Base-by-base conservation (phyloP, 2,888 invertebrate genomes). In the Archips crataeganus region DNA sequence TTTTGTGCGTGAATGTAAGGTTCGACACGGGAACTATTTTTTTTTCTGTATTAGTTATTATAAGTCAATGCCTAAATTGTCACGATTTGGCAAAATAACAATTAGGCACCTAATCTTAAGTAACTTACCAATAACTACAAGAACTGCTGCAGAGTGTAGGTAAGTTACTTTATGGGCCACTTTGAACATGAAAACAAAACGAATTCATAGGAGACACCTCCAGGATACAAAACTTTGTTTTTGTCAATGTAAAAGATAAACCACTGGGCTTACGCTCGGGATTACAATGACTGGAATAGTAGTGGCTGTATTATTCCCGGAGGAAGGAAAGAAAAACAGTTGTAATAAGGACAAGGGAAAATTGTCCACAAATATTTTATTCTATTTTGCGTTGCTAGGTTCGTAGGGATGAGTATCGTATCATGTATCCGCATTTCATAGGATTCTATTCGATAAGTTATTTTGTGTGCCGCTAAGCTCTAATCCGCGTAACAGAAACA, bases 281-380 rank as follows among this genome's bases (percentile, higher is more conserved):
- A 68, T 72, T 73, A 73, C 68, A 69, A 32, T 64, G 73, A 59
- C 73, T 73, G 68, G 49, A 69, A 73, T 69, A 72, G 61, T 67
- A 66, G 63, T 59, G 59, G 68, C 63, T 68, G 49, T 73, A 69
- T 73, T 73, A 73, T 69, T 68, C 64, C 73, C 59, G 47, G n/a
- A 57, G 49, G 57, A 64, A 64, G 59, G 49, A 68, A 68, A 61
- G 47, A 68, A 68, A 72, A 73, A 60, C 73, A 69, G 59, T 72
- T 68, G 62, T 62, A 68, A 63, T 59, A 73, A 73, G 72, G 63
- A 68, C 57, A 59, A 42, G 59, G 59, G 68, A 69, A 64, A 73
- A 73, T 64, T 64, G 63, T 51, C 49, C 51, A 57, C 63, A 59
- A 68, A 69, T 64, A 73, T 73, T 68, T 49, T 73, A 69, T 59